Percentiles rank a stretch among this genome's conserved stretches.
Evolutionary conservation across 1,140 invertebrate genomes (phyloP).

Genomic region (Ctenoplectra terminalis): DNA sequence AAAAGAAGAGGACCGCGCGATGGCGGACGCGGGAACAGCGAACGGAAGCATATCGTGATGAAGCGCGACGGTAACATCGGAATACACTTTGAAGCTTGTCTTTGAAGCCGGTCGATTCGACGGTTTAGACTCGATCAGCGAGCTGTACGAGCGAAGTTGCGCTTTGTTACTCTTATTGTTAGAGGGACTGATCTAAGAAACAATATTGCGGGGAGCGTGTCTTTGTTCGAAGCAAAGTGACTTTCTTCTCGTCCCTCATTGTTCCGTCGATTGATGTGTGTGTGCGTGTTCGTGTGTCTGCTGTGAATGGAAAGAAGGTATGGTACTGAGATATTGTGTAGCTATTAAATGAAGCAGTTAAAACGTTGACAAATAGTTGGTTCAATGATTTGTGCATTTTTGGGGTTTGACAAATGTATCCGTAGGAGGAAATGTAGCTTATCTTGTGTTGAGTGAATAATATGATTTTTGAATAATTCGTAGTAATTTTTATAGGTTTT

Average conservation of each 20-base stretch:
- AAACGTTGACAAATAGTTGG: too few relatives aligned
- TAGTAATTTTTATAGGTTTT: too few relatives aligned
- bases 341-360: too few relatives aligned
- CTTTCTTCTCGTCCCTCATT: background rate
- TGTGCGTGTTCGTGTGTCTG: too few relatives aligned
- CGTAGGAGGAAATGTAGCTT: too few relatives aligned
- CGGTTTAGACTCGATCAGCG: conserved; percentile 36
- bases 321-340: too few relatives aligned
- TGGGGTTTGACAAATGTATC: too few relatives aligned
- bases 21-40: conserved; percentile 17
- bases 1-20: background rate
- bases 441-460: too few relatives aligned
- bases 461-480: too few relatives aligned
- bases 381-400: too few relatives aligned
- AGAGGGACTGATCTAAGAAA: conserved; percentile 14
- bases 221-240: background rate
- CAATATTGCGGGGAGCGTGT: background rate
- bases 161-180: conserved; percentile 6
- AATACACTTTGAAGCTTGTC: conserved; percentile 14
- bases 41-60: conserved; percentile 31
- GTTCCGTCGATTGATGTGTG: background rate
- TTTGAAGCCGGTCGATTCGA: conserved; percentile 15
- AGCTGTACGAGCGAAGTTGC: background rate
- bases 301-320: background rate
- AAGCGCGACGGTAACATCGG: conserved; percentile 7